Evolutionary conservation across 2,797 vertebrate species (phyloP).

Genomic region (Chiloscyllium punctatum): DNA sequence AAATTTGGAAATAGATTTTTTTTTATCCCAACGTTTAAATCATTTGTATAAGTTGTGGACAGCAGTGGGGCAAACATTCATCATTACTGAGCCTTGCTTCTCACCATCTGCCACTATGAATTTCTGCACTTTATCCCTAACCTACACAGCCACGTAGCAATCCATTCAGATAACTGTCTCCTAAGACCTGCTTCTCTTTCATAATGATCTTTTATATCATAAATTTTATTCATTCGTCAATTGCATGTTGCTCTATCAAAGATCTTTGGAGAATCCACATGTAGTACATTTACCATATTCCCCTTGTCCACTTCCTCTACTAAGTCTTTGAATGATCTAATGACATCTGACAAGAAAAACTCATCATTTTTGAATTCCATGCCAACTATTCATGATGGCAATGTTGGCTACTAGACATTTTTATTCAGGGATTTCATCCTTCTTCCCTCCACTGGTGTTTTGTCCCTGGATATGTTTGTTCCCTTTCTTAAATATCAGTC

Average conservation of each 20-base stretch:
- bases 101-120: background rate
- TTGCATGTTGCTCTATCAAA: background rate
- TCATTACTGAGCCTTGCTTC: background rate
- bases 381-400: too few relatives aligned
- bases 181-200: background rate
- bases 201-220: too few relatives aligned
- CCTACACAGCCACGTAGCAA: background rate
- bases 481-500: too few relatives aligned
- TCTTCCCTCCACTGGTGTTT: too few relatives aligned
- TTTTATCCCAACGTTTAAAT: background rate
- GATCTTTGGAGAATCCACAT: background rate
- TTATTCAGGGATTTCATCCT: too few relatives aligned
- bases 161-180: background rate
- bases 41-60: background rate
- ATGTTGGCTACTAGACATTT: too few relatives aligned
- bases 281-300: background rate
- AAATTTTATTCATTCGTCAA: too few relatives aligned
- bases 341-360: too few relatives aligned
- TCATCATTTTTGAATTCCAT: too few relatives aligned
- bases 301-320: background rate
- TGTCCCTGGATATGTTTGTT: too few relatives aligned
- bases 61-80: background rate
- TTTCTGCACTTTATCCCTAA: background rate
- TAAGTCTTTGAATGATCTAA: too few relatives aligned
- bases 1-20: background rate